phyloP scores from a whole-genome alignment of 2,888 invertebrate species.

The Sycophila texana region DNA sequence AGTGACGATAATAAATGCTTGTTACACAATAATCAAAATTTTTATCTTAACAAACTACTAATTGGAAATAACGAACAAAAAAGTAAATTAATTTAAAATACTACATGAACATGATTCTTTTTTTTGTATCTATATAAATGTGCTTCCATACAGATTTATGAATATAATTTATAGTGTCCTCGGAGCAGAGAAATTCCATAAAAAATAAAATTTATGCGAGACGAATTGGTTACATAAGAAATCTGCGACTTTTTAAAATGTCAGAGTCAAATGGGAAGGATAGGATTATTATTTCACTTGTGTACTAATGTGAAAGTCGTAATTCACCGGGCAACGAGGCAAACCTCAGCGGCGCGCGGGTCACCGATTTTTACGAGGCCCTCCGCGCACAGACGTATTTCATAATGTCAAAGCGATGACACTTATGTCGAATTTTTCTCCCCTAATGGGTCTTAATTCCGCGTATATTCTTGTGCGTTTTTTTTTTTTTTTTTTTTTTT shows the following conservation, averaged over 20 bases:
- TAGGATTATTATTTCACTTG: constrained; percentile 28
- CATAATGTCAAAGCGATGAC: constrained; percentile 36
- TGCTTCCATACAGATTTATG: not conserved
- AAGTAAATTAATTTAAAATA: not conserved
- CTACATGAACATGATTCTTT: not conserved
- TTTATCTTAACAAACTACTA: constrained; percentile 41
- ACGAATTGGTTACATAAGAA: constrained; percentile 12
- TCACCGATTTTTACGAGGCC: constrained; percentile 38
- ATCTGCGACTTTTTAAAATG: constrained; percentile 1
- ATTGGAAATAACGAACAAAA: constrained; percentile 25
- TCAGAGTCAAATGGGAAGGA: not conserved
- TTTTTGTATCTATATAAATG: not conserved
- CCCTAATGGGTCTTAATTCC: constrained; percentile 25
- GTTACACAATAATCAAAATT: constrained; percentile 32
- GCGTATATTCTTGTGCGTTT: not conserved
- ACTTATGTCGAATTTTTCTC: constrained; percentile 37
- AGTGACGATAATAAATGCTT: constrained; percentile 33
- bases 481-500: not conserved
- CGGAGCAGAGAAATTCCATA: constrained; percentile 17
- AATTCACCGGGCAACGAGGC: constrained; percentile 35
- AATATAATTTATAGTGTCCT: not conserved
- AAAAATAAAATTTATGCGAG: constrained; percentile 8
- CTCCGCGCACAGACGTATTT: constrained; percentile 15
- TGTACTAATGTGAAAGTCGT: constrained; percentile 30
- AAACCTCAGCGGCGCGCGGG: constrained; percentile 2